These are phyloP conservation scores for Liopterus haemorrhoidalis DNA, from an alignment of 2,888 invertebrate genomes.

Conservation along the genomic window DNA sequence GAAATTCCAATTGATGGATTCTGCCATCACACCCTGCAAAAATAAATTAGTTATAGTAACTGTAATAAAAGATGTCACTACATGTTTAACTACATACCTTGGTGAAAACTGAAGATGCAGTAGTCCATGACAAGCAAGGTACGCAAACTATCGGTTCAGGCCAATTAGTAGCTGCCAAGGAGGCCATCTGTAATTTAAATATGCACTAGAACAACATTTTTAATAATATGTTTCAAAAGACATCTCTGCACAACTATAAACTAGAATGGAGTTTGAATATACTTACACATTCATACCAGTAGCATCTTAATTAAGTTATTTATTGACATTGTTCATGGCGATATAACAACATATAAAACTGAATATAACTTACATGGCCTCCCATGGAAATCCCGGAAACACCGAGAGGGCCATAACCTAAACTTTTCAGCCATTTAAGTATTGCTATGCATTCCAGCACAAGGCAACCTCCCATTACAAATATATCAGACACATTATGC, in stretches of 20 bases:
- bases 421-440: slow-evolving; percentile 87
- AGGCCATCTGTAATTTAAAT: slow-evolving; percentile 95
- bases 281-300: too few relatives aligned
- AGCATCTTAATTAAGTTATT: not conserved
- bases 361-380: slow-evolving; percentile 73
- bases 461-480: slow-evolving; percentile 97
- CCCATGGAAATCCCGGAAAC: slow-evolving; percentile 97
- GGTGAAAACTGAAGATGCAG: slow-evolving; percentile 92
- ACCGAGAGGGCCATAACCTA: slow-evolving; percentile 89
- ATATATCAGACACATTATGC: slow-evolving; percentile 93
- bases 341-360: not conserved
- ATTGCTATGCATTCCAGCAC: slow-evolving; percentile 88
- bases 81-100: slow-evolving; percentile 50
- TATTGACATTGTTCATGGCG: not conserved
- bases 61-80: slow-evolving; percentile 13
- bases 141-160: slow-evolving; percentile 88
- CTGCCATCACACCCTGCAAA: slow-evolving; percentile 86
- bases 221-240: too few relatives aligned
- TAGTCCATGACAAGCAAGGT: slow-evolving; percentile 96
- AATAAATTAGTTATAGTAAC: slow-evolving; percentile 8
- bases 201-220: too few relatives aligned
- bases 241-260: too few relatives aligned
- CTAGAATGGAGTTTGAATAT: too few relatives aligned
- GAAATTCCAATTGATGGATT: slow-evolving; percentile 89
- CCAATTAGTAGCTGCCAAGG: slow-evolving; percentile 93